phyloP scores from a whole-genome alignment of 2,888 invertebrate species.

The Hetaerina titia region DNA sequence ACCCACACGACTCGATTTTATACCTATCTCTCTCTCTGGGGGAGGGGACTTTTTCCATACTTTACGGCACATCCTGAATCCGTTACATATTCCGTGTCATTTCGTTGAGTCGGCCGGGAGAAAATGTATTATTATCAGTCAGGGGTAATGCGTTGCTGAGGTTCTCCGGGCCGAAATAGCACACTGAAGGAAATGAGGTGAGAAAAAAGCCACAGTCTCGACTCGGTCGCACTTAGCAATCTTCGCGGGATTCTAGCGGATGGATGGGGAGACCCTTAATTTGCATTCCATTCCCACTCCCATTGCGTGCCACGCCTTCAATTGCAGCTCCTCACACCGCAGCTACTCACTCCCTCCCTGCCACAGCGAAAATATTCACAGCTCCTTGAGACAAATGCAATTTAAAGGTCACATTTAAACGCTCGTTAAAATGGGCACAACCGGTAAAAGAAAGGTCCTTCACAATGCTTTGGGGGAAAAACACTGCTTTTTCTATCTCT shows the following conservation, averaged over 20 bases:
- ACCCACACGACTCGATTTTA: conserved; percentile 2
- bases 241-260: background rate
- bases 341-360: background rate
- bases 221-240: background rate
- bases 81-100: background rate
- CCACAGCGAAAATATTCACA: background rate
- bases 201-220: background rate
- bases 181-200: background rate
- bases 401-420: conserved; percentile 31
- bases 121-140: background rate
- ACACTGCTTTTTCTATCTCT: background rate
- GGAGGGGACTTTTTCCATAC: too few species aligned
- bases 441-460: conserved; percentile 25
- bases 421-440: conserved; percentile 25
- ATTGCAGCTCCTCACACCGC: background rate
- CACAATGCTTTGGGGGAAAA: conserved; percentile 36
- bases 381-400: background rate
- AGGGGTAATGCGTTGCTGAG: background rate
- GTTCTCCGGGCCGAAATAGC: background rate
- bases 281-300: background rate
- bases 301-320: background rate
- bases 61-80: background rate
- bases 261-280: background rate
- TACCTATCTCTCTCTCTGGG: background rate
- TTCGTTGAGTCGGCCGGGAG: background rate